Evolutionary conservation across 2,797 vertebrate genomes (phyloP), one percentile per base, ranked within the genome.

Genomic region (Poliocrania exsul): DNA sequence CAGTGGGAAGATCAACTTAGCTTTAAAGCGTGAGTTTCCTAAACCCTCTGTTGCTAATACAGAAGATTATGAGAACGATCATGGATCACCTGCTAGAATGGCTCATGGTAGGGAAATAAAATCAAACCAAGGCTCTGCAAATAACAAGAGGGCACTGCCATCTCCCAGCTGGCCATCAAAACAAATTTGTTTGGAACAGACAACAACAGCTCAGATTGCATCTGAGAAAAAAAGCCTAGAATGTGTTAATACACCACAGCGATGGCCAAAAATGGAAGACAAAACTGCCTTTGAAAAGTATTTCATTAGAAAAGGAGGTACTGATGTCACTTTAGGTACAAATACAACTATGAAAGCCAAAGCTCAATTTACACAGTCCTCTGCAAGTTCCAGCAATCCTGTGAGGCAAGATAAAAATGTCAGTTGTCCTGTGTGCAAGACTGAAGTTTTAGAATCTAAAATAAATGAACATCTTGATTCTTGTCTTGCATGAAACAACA

Each of bases 391-490:
- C 21, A 61, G 74, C 53, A 25, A 26, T 67, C 56, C 38, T 6
- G 26, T 29, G n/a, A 29, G 46, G 35, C 90, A 89, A 9, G 90
- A 62, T 26, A 65, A 90, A 64, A 98, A 70, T n/a, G 99, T 99
- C 69, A 92, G 42, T 88, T 99, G 99, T 91, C 99, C 99, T 1
- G 98, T 98, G 57, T 99, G 99, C 93, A 97, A 97, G 33, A 54
- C 54, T 5, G 94, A 98, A 26, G 96, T 99, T 86, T 93, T 96
- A 31, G 98, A 98, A 92, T 95, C 98, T 25, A 93, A 98, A 79
- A 98, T 99, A 95, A 99, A 99, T 29, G 95, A 98, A 73, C 99
- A 99, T 95, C 97, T 99, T 33, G 99, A 99, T 81, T 96, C 97
- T 44, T 99, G 99, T 92, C 98, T 99, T 37, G 33, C 16, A 16